These are phyloP conservation scores for Labia minor DNA, from an alignment of 2,888 invertebrate genomes.

Conservation along the genomic window DNA sequence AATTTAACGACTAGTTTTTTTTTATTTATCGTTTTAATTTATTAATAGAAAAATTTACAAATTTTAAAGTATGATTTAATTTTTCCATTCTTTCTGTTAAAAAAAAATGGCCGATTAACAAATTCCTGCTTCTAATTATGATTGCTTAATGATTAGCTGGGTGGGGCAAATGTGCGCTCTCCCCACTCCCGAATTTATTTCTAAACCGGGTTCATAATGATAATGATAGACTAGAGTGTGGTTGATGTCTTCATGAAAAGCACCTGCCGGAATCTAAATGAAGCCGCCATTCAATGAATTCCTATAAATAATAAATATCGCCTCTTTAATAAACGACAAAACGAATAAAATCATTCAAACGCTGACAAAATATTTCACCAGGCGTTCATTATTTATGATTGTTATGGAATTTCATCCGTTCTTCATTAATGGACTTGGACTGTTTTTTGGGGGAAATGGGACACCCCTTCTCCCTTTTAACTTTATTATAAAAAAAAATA, in stretches of 20 bases:
- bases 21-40: no score
- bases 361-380: background rate
- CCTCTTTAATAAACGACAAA: background rate
- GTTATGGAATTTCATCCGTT: no score
- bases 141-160: background rate
- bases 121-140: background rate
- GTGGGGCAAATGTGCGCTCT: background rate
- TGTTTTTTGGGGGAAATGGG: no score
- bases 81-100: background rate
- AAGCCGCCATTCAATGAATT: background rate
- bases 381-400: no score
- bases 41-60: no score
- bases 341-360: background rate
- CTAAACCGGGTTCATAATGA: background rate
- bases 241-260: background rate
- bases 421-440: no score
- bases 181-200: slow-evolving; percentile 7
- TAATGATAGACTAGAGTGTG: slow-evolving; percentile 1
- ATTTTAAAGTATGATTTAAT: no score
- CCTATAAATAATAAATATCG: background rate
- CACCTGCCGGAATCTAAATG: slow-evolving; percentile 3
- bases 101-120: background rate
- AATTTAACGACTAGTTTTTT: no score
- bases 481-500: no score
- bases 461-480: no score